Evolutionary conservation across 1,140 invertebrate genomes (phyloP), one percentile per base, ranked within the genome.

Genomic region (Dinoponera quadriceps): DNA sequence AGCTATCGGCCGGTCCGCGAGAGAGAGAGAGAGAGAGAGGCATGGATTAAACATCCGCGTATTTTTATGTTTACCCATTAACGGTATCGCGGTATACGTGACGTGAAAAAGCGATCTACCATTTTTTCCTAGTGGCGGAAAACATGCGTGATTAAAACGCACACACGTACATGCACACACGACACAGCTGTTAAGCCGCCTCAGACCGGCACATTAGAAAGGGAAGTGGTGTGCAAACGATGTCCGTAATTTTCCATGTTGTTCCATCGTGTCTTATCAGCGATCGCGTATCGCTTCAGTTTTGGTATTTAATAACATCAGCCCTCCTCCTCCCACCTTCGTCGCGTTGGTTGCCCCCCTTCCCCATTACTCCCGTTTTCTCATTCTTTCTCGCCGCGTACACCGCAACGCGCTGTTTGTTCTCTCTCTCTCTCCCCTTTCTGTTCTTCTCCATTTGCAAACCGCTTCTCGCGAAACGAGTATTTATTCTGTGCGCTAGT

Each of bases 391-490:
- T 55, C 44, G 20, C 18, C 18, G 22, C 25, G 22, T 69, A 3
- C 33, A 51, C 18, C 51, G 11, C 33, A 7, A 25, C n/a, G 22
- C 22, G 38, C 69, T 74, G 57, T 74, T 82, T 74, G 57, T 82
- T 33, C 20, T 60, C 25, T 5, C 55, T 33, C 20, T 60, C 25
- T 5, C 55, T 62, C n/a, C 69, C 55, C 57, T 62, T 82, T 82
- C 55, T 62, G n/a, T 22, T 60, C 44, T 38, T 82, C 27, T 51
- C 68, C 78, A 62, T 82, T 73, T 62, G 27, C 69, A 71, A 51
- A 62, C 29, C 44, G 29, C 78, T 60, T 25, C 69, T 82, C 54
- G 51, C 66, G 75, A 69, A 80, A 71, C 75, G 75, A 80, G 75
- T 71, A 71, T 69, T 78, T 78, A 62, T 73, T 27, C 44, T 60